phyloP scores from a whole-genome alignment of 1,140 invertebrate species.

The Zaprionus taronus region DNA sequence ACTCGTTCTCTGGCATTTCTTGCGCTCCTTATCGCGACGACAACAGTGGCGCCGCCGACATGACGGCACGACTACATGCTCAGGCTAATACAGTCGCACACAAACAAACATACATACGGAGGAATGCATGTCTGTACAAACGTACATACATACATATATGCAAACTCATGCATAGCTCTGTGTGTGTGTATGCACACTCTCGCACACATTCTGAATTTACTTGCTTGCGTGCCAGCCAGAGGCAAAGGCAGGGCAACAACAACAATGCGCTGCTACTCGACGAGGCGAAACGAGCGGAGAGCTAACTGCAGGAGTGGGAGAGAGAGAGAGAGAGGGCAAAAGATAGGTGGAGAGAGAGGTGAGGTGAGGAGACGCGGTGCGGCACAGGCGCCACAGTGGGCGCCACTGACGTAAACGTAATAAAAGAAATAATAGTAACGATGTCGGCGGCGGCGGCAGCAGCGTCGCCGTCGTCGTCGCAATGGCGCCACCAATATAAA shows the following conservation, averaged over 20 bases:
- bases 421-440: slow-evolving; percentile 84
- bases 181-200: slow-evolving; percentile 11
- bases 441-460: slow-evolving; percentile 70
- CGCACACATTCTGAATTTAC: slow-evolving; percentile 55
- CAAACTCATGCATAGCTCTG: slow-evolving; percentile 11
- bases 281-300: slow-evolving; percentile 19
- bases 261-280: slow-evolving; percentile 14
- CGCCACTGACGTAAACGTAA: slow-evolving; percentile 84
- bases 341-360: slow-evolving; percentile 13
- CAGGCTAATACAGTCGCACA: slow-evolving; percentile 32
- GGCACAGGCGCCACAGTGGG: slow-evolving; percentile 77
- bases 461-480: slow-evolving; percentile 67
- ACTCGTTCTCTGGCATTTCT: slow-evolving; percentile 64
- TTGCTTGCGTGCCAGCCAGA: slow-evolving; percentile 72
- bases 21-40: slow-evolving; percentile 77
- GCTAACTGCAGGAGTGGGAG: background rate
- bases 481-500: slow-evolving; percentile 83
- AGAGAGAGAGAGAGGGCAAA: background rate
- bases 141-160: slow-evolving; percentile 30
- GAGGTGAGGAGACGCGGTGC: slow-evolving; percentile 59
- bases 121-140: slow-evolving; percentile 8
- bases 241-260: slow-evolving; percentile 44
- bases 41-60: slow-evolving; percentile 77
- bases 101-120: slow-evolving; percentile 25
- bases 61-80: slow-evolving; percentile 71